phyloP scores from a whole-genome alignment of 2,888 invertebrate genomes.

The Limenitis arthemis region DNA sequence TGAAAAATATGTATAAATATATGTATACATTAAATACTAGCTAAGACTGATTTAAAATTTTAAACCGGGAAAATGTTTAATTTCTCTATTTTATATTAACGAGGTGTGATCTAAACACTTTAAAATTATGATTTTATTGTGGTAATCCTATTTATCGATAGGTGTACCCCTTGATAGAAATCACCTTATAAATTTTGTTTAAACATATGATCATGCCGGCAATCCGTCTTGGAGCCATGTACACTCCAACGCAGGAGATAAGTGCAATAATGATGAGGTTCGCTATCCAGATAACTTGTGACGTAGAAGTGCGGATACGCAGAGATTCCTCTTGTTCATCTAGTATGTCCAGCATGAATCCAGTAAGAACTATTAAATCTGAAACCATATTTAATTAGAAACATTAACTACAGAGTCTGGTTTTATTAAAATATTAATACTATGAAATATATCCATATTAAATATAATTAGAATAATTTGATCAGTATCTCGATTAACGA shows the following conservation, averaged over 20 bases:
- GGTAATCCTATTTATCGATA: not conserved
- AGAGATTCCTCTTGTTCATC: slow-evolving; percentile 2
- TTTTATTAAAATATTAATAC: too few species aligned
- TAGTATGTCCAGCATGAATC: slow-evolving; percentile 10
- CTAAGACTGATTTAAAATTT: too few species aligned
- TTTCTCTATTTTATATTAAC: too few species aligned
- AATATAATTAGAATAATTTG: too few species aligned
- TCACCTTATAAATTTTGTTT: slow-evolving; percentile 13
- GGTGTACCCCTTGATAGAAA: not conserved
- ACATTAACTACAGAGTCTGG: too few species aligned
- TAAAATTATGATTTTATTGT: not conserved
- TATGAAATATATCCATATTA: too few species aligned
- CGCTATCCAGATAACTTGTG: slow-evolving; percentile 10
- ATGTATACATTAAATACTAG: too few species aligned
- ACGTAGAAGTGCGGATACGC: slow-evolving; percentile 6
- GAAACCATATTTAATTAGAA: not conserved
- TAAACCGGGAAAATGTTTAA: too few species aligned
- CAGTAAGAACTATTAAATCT: slow-evolving; percentile 10
- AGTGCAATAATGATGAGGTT: slow-evolving; percentile 8
- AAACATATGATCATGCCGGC: slow-evolving; percentile 7
- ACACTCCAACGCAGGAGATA: slow-evolving; percentile 9
- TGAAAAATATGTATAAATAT: not conserved
- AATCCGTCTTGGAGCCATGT: slow-evolving; percentile 6
- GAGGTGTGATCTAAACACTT: too few species aligned
- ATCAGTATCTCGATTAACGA: too few species aligned